Conservation (phyloP, 2,888 invertebrate genomes). For the Chloroclystis v-ata region DNA sequence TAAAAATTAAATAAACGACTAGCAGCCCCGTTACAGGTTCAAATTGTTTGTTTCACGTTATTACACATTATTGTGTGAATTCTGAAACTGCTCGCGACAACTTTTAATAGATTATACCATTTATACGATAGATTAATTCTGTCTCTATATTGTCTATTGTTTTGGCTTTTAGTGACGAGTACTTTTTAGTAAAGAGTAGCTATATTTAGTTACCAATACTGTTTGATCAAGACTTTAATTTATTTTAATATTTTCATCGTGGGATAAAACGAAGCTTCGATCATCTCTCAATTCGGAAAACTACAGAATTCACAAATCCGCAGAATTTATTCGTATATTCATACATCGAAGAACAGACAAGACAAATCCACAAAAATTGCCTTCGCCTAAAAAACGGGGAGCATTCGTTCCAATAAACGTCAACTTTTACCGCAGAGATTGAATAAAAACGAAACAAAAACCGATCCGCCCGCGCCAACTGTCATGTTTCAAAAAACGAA, state of each 20-base stretch:
- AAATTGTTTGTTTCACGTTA: slow-evolving; percentile 28
- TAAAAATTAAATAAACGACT: slow-evolving; percentile 31
- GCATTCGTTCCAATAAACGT: slow-evolving; percentile 26
- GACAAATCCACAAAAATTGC: slow-evolving; percentile 16
- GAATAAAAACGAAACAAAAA: slow-evolving; percentile 49
- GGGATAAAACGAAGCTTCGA: too few species aligned
- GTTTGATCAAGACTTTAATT: too few species aligned
- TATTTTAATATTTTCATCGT: too few species aligned
- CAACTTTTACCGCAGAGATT: slow-evolving; percentile 46
- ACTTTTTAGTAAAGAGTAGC: too few species aligned
- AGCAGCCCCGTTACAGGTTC: slow-evolving; percentile 20
- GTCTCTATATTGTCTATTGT: too few species aligned
- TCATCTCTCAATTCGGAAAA: too few species aligned
- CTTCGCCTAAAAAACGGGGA: slow-evolving; percentile 14
- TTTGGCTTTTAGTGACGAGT: too few species aligned
- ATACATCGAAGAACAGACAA: slow-evolving; percentile 4
- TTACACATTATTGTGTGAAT: slow-evolving; percentile 22
- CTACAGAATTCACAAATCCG: neutral
- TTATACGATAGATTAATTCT: too few species aligned
- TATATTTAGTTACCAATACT: too few species aligned
- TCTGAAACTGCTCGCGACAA: slow-evolving; percentile 10
- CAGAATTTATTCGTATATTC: neutral
- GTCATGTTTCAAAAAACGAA: slow-evolving; percentile 61
- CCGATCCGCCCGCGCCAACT: slow-evolving; percentile 58
- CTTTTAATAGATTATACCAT: neutral